Evolutionary conservation across 2,113 vertebrate species (phyloP).

Genomic region (Anarhynchus alexandrinus): DNA sequence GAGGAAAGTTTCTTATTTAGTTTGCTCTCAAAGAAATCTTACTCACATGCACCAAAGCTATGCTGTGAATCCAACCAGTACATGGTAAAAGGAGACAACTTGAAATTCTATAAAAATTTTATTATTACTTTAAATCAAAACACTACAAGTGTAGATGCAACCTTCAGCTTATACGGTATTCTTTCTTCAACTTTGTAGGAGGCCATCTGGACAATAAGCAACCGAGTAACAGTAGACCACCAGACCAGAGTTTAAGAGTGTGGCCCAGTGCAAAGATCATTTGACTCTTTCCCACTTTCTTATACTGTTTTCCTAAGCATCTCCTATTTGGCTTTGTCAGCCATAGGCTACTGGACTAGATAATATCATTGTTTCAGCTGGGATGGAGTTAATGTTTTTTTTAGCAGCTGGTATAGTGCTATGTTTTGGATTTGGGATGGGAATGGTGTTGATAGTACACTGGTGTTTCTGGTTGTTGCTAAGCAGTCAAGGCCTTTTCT

Average conservation of each 20-base stretch:
- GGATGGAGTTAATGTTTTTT: not conserved
- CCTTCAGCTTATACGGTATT: not conserved
- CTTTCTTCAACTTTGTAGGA: not conserved
- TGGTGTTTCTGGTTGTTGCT: not conserved
- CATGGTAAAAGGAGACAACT: not conserved
- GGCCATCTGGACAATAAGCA: not conserved
- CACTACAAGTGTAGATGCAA: not conserved
- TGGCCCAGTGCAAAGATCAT: not conserved
- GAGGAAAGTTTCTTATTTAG: not conserved
- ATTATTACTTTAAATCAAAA: not conserved
- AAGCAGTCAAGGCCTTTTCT: not conserved
- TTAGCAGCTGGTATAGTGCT: not conserved
- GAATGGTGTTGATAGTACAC: not conserved
- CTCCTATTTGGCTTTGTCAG: not conserved
- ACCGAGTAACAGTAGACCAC: not conserved
- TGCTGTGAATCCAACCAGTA: not conserved
- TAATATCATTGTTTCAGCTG: not conserved
- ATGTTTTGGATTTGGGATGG: not conserved
- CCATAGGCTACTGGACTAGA: not conserved
- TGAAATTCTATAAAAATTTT: not conserved
- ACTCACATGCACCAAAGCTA: not conserved
- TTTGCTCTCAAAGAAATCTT: not conserved
- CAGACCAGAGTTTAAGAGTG: not conserved
- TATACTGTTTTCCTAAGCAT: not conserved
- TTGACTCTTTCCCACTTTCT: not conserved